phyloP scores from a whole-genome alignment of 2,797 vertebrate species.

The Gorsachius magnificus region DNA sequence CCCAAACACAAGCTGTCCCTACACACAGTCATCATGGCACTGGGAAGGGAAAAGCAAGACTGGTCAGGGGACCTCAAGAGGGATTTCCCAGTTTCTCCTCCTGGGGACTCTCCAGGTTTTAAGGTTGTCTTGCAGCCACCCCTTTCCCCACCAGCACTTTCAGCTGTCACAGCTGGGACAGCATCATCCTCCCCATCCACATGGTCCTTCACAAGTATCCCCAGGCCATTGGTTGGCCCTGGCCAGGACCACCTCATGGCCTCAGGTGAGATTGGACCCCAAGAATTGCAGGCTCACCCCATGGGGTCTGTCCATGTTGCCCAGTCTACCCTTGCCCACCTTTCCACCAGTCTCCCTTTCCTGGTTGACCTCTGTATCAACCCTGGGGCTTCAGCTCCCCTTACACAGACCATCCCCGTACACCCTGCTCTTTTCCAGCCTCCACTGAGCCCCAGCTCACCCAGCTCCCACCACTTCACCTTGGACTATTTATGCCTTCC shows the following conservation, averaged over 20 bases:
- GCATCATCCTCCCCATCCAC: not conserved
- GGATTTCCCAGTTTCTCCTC: not conserved
- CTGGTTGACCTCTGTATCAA: not conserved
- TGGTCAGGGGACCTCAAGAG: not conserved
- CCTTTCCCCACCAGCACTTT: not conserved
- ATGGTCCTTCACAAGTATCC: not conserved
- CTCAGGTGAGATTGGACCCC: not conserved
- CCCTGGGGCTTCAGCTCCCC: not conserved
- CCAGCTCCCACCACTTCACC: not conserved
- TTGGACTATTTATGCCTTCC: too few relatives aligned
- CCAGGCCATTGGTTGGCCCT: not conserved
- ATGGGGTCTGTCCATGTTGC: not conserved
- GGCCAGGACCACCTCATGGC: not conserved
- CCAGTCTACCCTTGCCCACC: not conserved
- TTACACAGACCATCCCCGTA: fast-evolving
- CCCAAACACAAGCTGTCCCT: too few relatives aligned
- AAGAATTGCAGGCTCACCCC: not conserved
- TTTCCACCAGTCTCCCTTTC: not conserved
- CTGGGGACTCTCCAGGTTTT: not conserved
- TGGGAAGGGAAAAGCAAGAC: not conserved
- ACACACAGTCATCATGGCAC: not conserved
- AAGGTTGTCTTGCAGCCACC: not conserved
- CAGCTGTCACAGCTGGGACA: not conserved
- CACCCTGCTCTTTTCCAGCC: not conserved
- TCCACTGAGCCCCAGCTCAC: not conserved